Conservation (phyloP, 1,140 invertebrate species). For the Leptonema lineaticorne region DNA sequence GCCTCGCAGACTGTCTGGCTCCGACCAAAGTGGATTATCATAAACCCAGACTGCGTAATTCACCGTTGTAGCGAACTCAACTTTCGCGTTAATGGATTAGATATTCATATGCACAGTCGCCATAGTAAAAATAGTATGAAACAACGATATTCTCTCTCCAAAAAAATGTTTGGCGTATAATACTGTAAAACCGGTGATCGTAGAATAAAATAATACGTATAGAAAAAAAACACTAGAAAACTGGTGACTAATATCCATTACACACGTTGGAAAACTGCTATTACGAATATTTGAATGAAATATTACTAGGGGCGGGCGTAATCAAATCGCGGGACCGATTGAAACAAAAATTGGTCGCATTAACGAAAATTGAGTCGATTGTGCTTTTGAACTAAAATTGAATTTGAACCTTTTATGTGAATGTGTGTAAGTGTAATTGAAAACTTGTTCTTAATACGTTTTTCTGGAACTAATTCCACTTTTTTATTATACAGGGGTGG, state of each 20-base stretch:
- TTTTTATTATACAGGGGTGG: too few relatives aligned
- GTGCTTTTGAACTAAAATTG: not conserved
- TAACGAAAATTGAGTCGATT: slow-evolving; percentile 2
- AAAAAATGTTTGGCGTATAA: too few relatives aligned
- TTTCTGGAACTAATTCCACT: too few relatives aligned
- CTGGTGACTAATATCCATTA: slow-evolving; percentile 15
- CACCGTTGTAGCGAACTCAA: slow-evolving; percentile 23
- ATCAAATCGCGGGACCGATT: slow-evolving; percentile 7
- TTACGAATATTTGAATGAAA: slow-evolving; percentile 18
- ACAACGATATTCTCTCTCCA: too few relatives aligned
- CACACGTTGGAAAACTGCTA: slow-evolving; percentile 12
- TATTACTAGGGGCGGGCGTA: slow-evolving; percentile 1
- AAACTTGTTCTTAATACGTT: too few relatives aligned
- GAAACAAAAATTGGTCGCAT: slow-evolving; percentile 9
- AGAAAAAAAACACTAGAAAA: not conserved
- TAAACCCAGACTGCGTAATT: slow-evolving; percentile 33
- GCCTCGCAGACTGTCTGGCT: slow-evolving; percentile 27
- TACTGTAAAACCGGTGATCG: not conserved
- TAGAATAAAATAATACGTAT: not conserved
- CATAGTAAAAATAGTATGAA: not conserved
- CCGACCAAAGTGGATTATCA: slow-evolving; percentile 30
- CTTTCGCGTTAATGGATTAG: slow-evolving; percentile 32
- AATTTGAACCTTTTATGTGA: not conserved
- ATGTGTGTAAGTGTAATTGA: not conserved
- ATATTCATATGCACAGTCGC: slow-evolving; percentile 21